Conservation (phyloP, 1,140 invertebrate genomes). For the Scaptomyza hsui region DNA sequence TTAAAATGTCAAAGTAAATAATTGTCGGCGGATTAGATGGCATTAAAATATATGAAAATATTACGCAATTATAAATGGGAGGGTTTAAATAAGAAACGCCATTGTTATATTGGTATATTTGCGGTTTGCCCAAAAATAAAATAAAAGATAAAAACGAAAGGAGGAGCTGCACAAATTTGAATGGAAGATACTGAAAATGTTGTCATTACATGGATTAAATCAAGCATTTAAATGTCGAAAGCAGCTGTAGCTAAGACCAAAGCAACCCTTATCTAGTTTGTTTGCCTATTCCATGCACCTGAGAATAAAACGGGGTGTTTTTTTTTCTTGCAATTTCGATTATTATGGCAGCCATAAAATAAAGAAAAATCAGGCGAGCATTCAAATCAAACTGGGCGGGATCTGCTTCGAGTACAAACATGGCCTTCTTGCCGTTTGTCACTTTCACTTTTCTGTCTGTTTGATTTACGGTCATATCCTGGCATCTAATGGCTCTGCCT, state of each 20-base stretch:
- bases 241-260: constrained; percentile 48
- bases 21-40: constrained; percentile 51
- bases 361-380: background rate
- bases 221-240: constrained; percentile 59
- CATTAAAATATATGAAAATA: constrained; percentile 60
- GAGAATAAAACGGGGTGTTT: constrained; percentile 43
- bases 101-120: constrained; percentile 43
- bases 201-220: constrained; percentile 75
- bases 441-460: constrained; percentile 67
- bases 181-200: constrained; percentile 68
- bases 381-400: constrained; percentile 27
- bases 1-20: constrained; percentile 50
- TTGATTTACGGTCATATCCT: too few species aligned
- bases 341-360: constrained; percentile 55
- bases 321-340: constrained; percentile 33
- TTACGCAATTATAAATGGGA: constrained; percentile 55
- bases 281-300: constrained; percentile 28
- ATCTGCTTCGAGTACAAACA: background rate
- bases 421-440: background rate
- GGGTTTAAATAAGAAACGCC: constrained; percentile 24
- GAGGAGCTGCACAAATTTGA: constrained; percentile 51
- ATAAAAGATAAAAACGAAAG: constrained; percentile 6
- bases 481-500: too few species aligned
- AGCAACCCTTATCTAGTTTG: constrained; percentile 33
- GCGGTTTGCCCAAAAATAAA: constrained; percentile 45